Conservation (phyloP, 2,888 invertebrate species). For the Troides oblongomaculatus region DNA sequence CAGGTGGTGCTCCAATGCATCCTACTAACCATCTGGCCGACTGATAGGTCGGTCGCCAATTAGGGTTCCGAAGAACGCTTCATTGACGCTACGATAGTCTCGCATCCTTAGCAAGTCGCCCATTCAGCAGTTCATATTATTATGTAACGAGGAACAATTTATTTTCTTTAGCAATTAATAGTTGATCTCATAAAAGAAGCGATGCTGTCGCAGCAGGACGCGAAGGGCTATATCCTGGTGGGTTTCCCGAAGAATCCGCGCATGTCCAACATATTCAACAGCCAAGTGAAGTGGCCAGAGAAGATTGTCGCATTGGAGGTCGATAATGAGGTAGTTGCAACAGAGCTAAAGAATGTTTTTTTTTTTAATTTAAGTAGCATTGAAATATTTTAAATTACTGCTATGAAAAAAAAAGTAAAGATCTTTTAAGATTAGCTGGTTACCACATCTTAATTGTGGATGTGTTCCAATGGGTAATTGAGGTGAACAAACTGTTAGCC, state of each 20-base stretch:
- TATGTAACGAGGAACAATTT: not conserved
- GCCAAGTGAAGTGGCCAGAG: constrained; percentile 74
- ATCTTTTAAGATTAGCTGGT: too few species aligned
- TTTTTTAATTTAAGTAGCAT: not conserved
- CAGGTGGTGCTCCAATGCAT: too few species aligned
- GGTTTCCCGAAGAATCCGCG: constrained; percentile 79
- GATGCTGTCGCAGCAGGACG: constrained; percentile 68
- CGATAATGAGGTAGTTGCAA: constrained; percentile 60
- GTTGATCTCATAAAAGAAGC: constrained; percentile 80
- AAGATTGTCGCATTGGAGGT: constrained; percentile 72
- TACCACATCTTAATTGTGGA: too few species aligned
- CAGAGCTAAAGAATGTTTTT: not conserved
- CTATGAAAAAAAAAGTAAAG: too few species aligned
- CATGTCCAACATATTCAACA: constrained; percentile 71
- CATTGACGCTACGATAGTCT: too few species aligned
- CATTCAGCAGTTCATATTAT: too few species aligned
- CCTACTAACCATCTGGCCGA: too few species aligned
- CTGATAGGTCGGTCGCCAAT: too few species aligned
- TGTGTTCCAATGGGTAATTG: too few species aligned
- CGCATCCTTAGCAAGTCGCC: too few species aligned
- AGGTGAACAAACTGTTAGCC: too few species aligned
- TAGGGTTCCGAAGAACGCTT: too few species aligned
- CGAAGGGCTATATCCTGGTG: constrained; percentile 77
- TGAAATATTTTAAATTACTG: not conserved
- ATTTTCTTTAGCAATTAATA: constrained; percentile 65